Evolutionary conservation across 2,113 vertebrate species (phyloP).

Genomic region (Microtus richardsoni): DNA sequence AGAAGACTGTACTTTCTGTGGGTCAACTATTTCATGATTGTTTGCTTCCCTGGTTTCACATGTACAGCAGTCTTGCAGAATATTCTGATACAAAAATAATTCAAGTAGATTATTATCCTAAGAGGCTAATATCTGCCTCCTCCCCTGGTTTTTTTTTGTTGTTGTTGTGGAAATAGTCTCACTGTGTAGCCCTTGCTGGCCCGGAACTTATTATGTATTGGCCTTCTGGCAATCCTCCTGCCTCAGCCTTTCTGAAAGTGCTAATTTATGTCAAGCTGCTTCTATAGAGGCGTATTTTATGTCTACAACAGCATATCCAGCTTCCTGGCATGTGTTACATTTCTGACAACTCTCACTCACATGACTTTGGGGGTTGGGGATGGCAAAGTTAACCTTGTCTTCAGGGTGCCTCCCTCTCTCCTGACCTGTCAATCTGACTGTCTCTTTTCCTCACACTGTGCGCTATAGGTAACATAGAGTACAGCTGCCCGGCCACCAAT

Average conservation of each 20-base stretch:
- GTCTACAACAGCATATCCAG: too few species aligned
- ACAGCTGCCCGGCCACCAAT: slow-evolving; percentile 99
- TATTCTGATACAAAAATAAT: background rate
- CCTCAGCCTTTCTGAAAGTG: background rate
- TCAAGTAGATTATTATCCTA: background rate
- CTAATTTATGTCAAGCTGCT: background rate
- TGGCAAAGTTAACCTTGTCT: background rate
- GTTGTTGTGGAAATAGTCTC: background rate
- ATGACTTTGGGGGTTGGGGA: background rate
- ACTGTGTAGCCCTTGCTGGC: background rate
- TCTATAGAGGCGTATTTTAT: background rate
- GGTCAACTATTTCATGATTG: background rate
- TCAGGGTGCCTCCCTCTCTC: background rate
- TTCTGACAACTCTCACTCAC: background rate
- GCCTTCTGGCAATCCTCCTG: background rate
- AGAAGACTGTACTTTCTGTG: background rate
- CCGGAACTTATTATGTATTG: background rate
- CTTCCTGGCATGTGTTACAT: background rate
- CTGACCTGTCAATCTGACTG: slow-evolving; percentile 57
- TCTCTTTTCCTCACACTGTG: slow-evolving; percentile 79
- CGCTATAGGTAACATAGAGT: slow-evolving; percentile 97
- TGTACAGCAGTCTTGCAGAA: background rate
- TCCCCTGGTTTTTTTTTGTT: background rate
- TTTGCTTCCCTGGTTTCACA: too few species aligned
- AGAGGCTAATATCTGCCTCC: background rate